phyloP scores from a whole-genome alignment of 2,888 invertebrate genomes.

The Hyalella azteca region DNA sequence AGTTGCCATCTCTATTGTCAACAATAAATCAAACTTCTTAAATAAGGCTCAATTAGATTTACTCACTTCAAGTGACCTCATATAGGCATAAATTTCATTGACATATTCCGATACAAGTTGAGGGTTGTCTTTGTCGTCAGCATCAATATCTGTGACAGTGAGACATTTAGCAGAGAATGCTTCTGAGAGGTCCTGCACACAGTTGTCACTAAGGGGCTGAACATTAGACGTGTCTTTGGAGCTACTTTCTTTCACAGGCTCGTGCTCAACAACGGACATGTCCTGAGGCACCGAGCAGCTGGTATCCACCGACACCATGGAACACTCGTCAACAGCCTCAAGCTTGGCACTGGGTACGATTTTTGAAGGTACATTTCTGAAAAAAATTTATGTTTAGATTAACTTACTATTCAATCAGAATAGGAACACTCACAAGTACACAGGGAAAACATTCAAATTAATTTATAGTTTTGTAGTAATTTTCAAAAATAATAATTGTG shows the following conservation, averaged over 20 bases:
- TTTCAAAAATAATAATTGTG: no score
- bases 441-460: no score
- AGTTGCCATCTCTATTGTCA: no score
- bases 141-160: constrained; percentile 72
- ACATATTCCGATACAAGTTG: constrained; percentile 83
- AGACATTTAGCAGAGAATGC: constrained; percentile 58
- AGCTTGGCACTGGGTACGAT: background rate
- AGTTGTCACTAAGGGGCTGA: background rate
- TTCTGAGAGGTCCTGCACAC: constrained; percentile 40
- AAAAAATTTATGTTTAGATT: no score
- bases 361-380: constrained; percentile 5
- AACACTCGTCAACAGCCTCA: background rate
- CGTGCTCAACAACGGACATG: background rate
- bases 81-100: constrained; percentile 86
- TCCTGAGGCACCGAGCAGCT: background rate
- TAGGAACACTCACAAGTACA: no score
- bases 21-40: no score
- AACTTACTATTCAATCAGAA: no score
- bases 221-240: background rate
- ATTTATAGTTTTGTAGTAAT: no score
- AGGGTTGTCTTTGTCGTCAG: constrained; percentile 75
- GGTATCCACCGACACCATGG: constrained; percentile 7
- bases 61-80: constrained; percentile 74
- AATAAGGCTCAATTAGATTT: no score
- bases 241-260: background rate